Percentiles rank a stretch among this genome's conserved stretches.
These are phyloP conservation scores for Electrona antarctica DNA, from an alignment of 2,113 vertebrate species.

Conservation along the genomic window DNA sequence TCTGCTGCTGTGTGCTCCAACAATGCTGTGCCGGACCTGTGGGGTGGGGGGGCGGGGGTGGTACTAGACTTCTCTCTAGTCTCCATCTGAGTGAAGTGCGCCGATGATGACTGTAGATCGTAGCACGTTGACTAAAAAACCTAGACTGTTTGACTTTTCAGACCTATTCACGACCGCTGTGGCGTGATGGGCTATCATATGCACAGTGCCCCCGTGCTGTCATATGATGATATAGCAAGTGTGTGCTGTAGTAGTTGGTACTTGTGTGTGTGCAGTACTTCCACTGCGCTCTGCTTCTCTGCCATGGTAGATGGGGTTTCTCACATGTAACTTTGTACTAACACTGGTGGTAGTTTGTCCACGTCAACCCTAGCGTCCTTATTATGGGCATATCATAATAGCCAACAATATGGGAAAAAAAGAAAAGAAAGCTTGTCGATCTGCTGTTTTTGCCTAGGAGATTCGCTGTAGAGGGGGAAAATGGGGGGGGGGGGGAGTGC, in stretches of 20 bases:
- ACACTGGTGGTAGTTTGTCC: constrained; percentile 51
- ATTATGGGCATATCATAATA: constrained; percentile 19
- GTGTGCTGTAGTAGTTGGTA: constrained; percentile 50
- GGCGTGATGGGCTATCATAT: constrained; percentile 68
- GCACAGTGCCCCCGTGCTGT: constrained; percentile 48
- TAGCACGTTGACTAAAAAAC: constrained; percentile 26
- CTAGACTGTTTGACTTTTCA: constrained; percentile 29
- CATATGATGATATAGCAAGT: constrained; percentile 62
- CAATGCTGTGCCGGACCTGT: constrained; percentile 32
- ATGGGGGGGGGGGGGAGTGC: no score
- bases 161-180: constrained; percentile 44
- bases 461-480: no score
- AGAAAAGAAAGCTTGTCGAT: no score
- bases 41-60: neutral
- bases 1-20: constrained; percentile 55
- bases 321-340: constrained; percentile 47
- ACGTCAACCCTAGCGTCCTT: no score
- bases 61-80: constrained; percentile 9
- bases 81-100: constrained; percentile 9
- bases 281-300: constrained; percentile 11
- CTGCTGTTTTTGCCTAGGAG: no score
- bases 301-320: constrained; percentile 33
- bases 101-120: constrained; percentile 30
- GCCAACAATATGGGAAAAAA: no score
- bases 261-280: neutral